Percentiles rank a stretch among this genome's conserved stretches.
Evolutionary conservation across 2,113 vertebrate species (phyloP).

Genomic region (Connochaetes taurinus): DNA sequence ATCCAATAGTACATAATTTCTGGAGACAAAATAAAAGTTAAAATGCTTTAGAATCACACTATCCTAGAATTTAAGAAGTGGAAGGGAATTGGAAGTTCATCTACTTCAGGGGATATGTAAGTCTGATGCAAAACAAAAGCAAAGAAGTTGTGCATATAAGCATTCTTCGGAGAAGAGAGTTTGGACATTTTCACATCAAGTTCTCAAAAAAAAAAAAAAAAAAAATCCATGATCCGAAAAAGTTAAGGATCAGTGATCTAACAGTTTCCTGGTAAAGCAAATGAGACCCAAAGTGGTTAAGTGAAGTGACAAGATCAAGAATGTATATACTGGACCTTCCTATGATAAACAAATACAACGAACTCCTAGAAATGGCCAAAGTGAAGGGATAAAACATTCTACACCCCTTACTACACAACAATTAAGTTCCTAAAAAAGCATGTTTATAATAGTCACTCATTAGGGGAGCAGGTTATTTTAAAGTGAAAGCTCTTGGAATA

Average conservation of each 20-base stretch:
- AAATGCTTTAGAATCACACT: not conserved
- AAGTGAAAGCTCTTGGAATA: slow-evolving; percentile 2
- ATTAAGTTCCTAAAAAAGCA: not conserved
- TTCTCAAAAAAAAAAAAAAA: not conserved
- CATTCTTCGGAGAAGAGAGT: not conserved
- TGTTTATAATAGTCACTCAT: not conserved
- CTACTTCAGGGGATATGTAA: not conserved
- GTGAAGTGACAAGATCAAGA: not conserved
- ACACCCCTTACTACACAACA: not conserved
- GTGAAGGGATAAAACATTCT: not conserved
- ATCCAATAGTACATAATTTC: slow-evolving; percentile 36
- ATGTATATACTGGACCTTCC: not conserved
- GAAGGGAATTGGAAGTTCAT: not conserved
- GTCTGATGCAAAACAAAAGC: not conserved
- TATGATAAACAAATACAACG: not conserved
- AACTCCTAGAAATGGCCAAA: not conserved
- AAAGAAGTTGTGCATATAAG: not conserved
- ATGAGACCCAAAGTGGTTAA: not conserved
- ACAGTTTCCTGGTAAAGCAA: not conserved
- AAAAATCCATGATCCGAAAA: not conserved
- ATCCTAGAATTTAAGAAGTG: slow-evolving; percentile 40
- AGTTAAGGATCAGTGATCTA: not conserved
- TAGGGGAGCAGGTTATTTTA: not conserved
- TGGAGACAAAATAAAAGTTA: slow-evolving; percentile 20
- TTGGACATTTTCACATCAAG: not conserved